Evolutionary conservation across 2,888 invertebrate species (phyloP), one percentile per base, ranked within the genome.

Genomic region (Athripsodes cinereus): DNA sequence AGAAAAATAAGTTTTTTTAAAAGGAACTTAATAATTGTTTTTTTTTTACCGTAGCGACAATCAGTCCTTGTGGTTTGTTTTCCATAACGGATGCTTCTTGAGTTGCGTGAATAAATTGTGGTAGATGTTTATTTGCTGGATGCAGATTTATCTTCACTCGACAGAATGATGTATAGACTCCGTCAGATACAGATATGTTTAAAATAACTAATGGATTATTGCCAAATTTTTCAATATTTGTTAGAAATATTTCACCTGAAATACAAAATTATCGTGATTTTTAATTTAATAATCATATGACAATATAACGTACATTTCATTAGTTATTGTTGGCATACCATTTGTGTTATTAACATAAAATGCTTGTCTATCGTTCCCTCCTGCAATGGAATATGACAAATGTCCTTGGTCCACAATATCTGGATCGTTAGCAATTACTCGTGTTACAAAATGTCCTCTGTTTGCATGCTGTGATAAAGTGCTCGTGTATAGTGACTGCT

Each of bases 161-260:
- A 0, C 89, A 83, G 70, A 88, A 92, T 64, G 84, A 87, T 1
- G 90, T 90, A 70, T 90, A 92, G 1, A 93, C 88, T 1, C 92
- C 92, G 72, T 94, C 94, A 26, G 88, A 89, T 0, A 91, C 92
- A 1, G 92, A 92, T 1, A 94, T 83, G 71, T 93, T 93, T 53
- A 93, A 74, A 55, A 85, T 73, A 67, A 86, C 85, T 52, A 81
- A 75, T 40, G 83, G 80, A 62, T 81, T 78, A 52, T 86, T 84
- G 2, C 84, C 82, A 62, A 90, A 86, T 67, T 87, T 86, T 62
- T 90, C 85, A 71, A 89, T 81, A 69, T 88, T 89, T 60, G 88
- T 84, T 60, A 92, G 72, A 1, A 83, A 82, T 55, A 92, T 84
- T 20, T 89, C 74, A 6, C 81, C 80, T 54, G 68, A 69, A 40